Base-by-base conservation (phyloP, 2,888 invertebrate species). In the Leptopilina drosophilae region DNA sequence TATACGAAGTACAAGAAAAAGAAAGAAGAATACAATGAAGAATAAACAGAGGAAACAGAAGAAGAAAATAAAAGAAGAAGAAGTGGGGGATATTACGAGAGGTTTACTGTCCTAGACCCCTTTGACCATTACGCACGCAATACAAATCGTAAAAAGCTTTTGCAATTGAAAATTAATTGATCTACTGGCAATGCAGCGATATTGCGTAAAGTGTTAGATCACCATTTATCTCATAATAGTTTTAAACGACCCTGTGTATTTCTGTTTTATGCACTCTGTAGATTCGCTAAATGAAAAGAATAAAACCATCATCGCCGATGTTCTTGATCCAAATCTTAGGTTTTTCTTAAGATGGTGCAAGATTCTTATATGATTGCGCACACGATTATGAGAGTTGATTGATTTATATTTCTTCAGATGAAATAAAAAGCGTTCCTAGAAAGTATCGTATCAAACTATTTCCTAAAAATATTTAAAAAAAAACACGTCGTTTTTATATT, bases 121-220 rank as follows among this genome's bases (percentile, higher is more conserved):
- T 83, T 87, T 88, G 87, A 84, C 83, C 87, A 87, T 85, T 84
- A 82, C 82, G 83, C 88, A 86, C 86, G 86, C 86, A 87, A 88
- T 87, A 86, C 85, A 87, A 88, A 88, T 88, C 86, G 86, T 85
- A 80, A 76, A 84, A 84, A 78, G 81, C 87, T 87, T 88, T 88
- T 85, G 87, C 87, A 88, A 88, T 84, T 83, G 80, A 79, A 82
- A 86, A 87, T 88, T 87, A 87, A 85, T 87, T 84, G 86, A 85
- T 84, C 85, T 80, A 59, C 66, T 42, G 76, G 79, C 64, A 81
- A 76, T 76, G 62, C 12, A 40, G 40, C 14, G 42, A 42, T 46
- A 80, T 82, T 81, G 80, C 82, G 81, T 81, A 82, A 82, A 73
- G 26, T 69, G 69, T 56, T 69, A 69, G 69, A 69, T 69, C 69